These are phyloP conservation scores for Lagodon rhomboides DNA, from an alignment of 2,797 vertebrate species.

Conservation along the genomic window DNA sequence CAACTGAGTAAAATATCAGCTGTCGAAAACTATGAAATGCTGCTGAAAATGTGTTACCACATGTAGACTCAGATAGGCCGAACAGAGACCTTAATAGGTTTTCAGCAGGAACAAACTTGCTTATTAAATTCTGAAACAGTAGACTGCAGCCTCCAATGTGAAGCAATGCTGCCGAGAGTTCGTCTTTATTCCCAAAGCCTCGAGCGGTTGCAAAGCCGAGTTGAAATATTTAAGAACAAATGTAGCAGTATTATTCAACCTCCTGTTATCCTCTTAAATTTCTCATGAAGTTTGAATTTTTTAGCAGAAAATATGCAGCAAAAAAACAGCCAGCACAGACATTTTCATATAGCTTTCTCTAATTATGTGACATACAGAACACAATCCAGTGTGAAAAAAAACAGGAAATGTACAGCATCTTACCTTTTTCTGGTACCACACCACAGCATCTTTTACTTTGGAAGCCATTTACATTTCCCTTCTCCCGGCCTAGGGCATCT, in stretches of 20 bases:
- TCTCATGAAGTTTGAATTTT: neutral
- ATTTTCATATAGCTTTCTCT: neutral
- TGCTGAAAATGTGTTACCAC: neutral
- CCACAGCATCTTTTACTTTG: conserved; percentile 99
- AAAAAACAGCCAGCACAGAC: neutral
- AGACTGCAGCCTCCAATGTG: neutral
- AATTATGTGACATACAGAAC: neutral
- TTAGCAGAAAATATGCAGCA: neutral
- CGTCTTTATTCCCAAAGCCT: neutral
- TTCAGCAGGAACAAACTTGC: neutral
- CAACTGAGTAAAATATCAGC: neutral
- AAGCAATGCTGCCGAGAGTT: neutral
- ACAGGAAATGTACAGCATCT: conserved; percentile 63
- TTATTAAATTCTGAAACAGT: neutral
- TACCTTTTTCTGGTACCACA: conserved; percentile 99
- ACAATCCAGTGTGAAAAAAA: conserved; percentile 6
- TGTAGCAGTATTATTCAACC: neutral
- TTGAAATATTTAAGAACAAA: neutral
- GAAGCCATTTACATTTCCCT: conserved; percentile 98
- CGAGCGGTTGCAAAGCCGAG: neutral
- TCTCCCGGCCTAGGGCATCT: conserved; percentile 91
- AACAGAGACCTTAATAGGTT: neutral
- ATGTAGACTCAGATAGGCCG: neutral
- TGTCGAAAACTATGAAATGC: neutral
- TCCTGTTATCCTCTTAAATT: neutral